These are phyloP conservation scores for Euschistus heros DNA, from an alignment of 1,140 invertebrate species.

Conservation along the genomic window DNA sequence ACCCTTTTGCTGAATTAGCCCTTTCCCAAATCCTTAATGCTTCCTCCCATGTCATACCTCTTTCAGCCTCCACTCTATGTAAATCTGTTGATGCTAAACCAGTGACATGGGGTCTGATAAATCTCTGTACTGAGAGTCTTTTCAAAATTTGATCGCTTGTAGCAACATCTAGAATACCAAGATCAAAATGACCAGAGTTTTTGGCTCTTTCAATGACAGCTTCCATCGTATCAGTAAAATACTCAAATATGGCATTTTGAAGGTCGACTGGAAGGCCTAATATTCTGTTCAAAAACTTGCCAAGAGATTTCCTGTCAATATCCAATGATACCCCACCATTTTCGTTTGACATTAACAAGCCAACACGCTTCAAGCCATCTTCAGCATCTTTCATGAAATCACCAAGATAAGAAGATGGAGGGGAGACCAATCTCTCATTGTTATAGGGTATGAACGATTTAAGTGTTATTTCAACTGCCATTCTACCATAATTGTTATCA, in stretches of 20 bases:
- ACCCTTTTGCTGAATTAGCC: conserved; percentile 74
- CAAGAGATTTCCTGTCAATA: conserved; percentile 95
- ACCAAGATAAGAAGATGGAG: conserved; percentile 76
- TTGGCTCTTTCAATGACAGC: conserved; percentile 78
- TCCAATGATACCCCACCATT: conserved; percentile 67
- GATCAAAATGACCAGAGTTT: conserved; percentile 64
- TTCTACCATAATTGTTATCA: conserved; percentile 90
- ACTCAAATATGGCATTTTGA: conserved; percentile 94
- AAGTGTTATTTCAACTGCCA: conserved; percentile 90
- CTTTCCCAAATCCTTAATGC: conserved; percentile 66
- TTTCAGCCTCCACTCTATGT: conserved; percentile 81
- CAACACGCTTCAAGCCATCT: conserved; percentile 77
- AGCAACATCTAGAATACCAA: conserved; percentile 83
- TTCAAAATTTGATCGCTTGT: conserved; percentile 74
- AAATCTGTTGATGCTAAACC: conserved; percentile 82
- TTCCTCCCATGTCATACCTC: conserved; percentile 86
- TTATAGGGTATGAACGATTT: conserved; percentile 62
- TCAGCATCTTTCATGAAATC: conserved; percentile 76
- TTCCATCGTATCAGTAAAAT: conserved; percentile 89
- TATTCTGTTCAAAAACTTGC: conserved; percentile 97
- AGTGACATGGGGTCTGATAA: conserved; percentile 75
- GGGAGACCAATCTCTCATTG: conserved; percentile 54
- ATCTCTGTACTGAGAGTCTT: conserved; percentile 60
- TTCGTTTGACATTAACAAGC: conserved; percentile 77
- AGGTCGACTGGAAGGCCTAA: conserved; percentile 92